Percentiles rank a stretch among this genome's conserved stretches.
Conservation (phyloP, 2,888 invertebrate species). For the Caenorhabditis zanzibari region DNA sequence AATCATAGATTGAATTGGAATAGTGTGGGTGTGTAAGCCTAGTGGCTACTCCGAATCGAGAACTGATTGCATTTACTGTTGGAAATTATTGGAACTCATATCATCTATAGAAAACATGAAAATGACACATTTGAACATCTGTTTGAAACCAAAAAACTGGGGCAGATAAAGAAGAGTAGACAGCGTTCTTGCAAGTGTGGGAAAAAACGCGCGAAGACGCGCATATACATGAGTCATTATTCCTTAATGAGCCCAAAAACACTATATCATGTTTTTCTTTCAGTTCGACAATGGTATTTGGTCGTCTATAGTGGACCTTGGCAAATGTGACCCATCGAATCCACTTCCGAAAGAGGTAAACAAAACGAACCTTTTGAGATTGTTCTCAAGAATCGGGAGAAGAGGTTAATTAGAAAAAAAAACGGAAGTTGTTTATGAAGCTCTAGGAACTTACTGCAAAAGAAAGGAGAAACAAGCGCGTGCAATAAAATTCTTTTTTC, state of each 20-base stretch:
- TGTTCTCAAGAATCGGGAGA: conserved; percentile 1
- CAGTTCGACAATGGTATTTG: conserved; percentile 67
- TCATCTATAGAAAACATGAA: background rate
- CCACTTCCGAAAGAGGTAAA: conserved; percentile 51
- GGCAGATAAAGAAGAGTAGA: conserved; percentile 32
- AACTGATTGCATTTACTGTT: background rate
- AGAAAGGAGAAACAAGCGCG: conserved; percentile 24
- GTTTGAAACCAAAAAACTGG: conserved; percentile 30
- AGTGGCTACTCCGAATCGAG: background rate
- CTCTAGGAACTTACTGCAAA: conserved; percentile 11
- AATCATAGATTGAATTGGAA: conserved; percentile 22
- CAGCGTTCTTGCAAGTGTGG: conserved; percentile 43
- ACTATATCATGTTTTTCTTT: conserved; percentile 32
- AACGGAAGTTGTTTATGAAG: conserved; percentile 57
- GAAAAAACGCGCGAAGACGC: conserved; percentile 29
- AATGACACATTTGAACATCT: background rate
- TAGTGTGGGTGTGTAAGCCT: conserved; percentile 19
- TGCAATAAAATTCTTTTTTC: conserved; percentile 16
- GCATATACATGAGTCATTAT: conserved; percentile 56
- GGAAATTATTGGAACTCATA: background rate
- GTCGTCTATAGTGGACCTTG: conserved; percentile 51
- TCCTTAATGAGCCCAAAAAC: conserved; percentile 51
- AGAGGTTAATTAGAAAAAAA: conserved; percentile 48
- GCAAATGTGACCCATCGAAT: conserved; percentile 52
- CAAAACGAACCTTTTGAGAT: too few species aligned